phyloP scores from a whole-genome alignment of 2,888 invertebrate species.

The Folsomia manolachei region DNA sequence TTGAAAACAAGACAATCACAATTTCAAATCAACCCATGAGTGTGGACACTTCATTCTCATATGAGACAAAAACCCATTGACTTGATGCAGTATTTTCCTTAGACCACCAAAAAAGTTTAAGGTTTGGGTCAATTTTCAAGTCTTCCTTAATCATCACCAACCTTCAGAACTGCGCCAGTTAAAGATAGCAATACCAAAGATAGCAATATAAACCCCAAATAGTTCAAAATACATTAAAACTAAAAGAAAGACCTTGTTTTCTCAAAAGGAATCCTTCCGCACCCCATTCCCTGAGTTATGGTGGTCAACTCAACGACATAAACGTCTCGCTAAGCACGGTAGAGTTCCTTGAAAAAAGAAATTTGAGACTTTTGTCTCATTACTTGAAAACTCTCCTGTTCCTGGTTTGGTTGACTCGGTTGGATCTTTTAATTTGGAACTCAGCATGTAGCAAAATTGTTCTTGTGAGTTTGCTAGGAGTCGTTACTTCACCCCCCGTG shows the following conservation, averaged over 20 bases:
- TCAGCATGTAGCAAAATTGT: slow-evolving; percentile 17
- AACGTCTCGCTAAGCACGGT: background rate
- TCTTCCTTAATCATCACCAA: background rate
- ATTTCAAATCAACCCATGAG: background rate
- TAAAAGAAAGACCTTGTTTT: background rate
- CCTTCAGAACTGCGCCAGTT: background rate
- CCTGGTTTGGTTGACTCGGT: background rate
- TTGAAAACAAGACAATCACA: background rate
- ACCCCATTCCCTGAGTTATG: background rate
- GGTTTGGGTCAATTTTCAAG: background rate
- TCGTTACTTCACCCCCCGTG: background rate
- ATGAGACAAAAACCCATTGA: no score
- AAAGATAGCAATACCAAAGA: background rate
- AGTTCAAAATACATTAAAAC: no score
- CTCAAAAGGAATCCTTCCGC: background rate
- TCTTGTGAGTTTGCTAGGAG: background rate
- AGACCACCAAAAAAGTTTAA: background rate
- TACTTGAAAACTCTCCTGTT: slow-evolving; percentile 5
- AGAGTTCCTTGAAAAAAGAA: slow-evolving; percentile 1
- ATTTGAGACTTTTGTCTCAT: slow-evolving; percentile 17
- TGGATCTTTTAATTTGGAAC: slow-evolving; percentile 12
- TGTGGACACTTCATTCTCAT: background rate
- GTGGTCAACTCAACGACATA: background rate
- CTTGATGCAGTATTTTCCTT: background rate
- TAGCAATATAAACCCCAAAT: no score